phyloP scores from a whole-genome alignment of 2,888 invertebrate species.

The Carcina quercana region DNA sequence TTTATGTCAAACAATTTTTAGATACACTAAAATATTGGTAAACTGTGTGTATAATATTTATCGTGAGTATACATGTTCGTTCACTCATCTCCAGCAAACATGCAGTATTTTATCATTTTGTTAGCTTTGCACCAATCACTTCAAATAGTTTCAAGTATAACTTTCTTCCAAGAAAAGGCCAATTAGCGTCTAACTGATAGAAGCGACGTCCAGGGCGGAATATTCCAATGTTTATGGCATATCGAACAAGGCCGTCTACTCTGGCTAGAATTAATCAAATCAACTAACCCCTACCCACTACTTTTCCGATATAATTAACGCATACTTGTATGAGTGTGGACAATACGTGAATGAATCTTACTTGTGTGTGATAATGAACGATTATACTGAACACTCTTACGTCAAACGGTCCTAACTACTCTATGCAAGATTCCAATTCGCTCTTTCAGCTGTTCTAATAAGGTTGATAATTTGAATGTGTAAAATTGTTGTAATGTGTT shows the following conservation, averaged over 20 bases:
- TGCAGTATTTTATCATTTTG: too few relatives aligned
- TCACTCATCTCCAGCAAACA: too few relatives aligned
- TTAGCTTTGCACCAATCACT: too few relatives aligned
- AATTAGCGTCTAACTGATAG: conserved; percentile 40
- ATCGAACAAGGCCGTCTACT: conserved; percentile 61
- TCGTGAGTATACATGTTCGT: too few relatives aligned
- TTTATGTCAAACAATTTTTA: too few relatives aligned
- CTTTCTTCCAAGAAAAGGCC: conserved; percentile 36
- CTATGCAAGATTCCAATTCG: conserved; percentile 24
- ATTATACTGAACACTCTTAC: conserved; percentile 65
- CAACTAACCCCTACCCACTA: conserved; percentile 71
- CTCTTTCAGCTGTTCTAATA: conserved; percentile 47
- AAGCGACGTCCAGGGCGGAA: conserved; percentile 46
- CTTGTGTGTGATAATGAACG: conserved; percentile 72
- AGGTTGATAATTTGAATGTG: conserved; percentile 50
- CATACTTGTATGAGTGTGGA: conserved; percentile 62
- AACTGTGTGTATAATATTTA: too few relatives aligned
- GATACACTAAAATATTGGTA: too few relatives aligned
- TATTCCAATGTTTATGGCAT: conserved; percentile 63
- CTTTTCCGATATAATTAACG: conserved; percentile 75
- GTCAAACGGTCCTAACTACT: conserved; percentile 43
- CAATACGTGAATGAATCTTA: conserved; percentile 54
- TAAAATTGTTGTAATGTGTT: conserved; percentile 37
- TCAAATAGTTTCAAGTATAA: too few relatives aligned
- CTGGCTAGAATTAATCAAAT: conserved; percentile 73